Percentiles rank a stretch among this genome's conserved stretches.
These are phyloP conservation scores for Distichodus sexfasciatus DNA, from an alignment of 2,797 vertebrate species.

Conservation along the genomic window DNA sequence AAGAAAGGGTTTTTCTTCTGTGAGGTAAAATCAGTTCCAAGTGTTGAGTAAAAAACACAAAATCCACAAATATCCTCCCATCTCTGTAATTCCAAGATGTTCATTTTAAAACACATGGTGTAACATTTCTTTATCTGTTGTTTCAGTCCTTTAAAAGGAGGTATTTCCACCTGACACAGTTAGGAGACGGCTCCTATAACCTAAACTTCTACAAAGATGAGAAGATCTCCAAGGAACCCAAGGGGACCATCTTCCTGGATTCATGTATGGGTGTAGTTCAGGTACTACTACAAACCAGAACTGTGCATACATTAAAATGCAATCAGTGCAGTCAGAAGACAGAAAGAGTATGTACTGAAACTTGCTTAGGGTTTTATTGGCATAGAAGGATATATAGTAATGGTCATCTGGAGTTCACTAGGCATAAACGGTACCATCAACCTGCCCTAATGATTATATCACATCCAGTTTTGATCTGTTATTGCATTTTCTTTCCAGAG, in stretches of 20 bases:
- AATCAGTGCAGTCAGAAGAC: too few relatives aligned
- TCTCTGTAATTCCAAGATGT: neutral
- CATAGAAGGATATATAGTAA: neutral
- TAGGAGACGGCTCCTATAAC: conserved; percentile 96
- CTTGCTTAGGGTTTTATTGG: too few relatives aligned
- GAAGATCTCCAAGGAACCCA: conserved; percentile 97
- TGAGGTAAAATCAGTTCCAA: neutral
- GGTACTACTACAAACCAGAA: too few relatives aligned
- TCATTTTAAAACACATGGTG: neutral
- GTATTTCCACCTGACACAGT: conserved; percentile 96
- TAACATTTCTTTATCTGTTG: neutral
- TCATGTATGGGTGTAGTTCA: conserved; percentile 98
- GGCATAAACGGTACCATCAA: neutral
- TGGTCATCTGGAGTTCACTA: neutral
- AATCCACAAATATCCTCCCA: neutral
- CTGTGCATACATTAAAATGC: too few relatives aligned
- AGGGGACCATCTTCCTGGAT: conserved; percentile 98
- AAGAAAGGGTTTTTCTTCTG: too few relatives aligned
- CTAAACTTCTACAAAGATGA: conserved; percentile 99
- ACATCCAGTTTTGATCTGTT: neutral
- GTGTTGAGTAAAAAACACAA: too few relatives aligned
- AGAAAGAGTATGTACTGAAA: too few relatives aligned
- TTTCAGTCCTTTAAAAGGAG: conserved; percentile 95
- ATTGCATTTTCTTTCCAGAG: neutral
- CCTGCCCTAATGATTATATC: neutral